Percentiles rank a stretch among this genome's conserved stretches.
These are phyloP conservation scores for Falco peregrinus DNA, from an alignment of 2,797 vertebrate species.

Conservation along the genomic window DNA sequence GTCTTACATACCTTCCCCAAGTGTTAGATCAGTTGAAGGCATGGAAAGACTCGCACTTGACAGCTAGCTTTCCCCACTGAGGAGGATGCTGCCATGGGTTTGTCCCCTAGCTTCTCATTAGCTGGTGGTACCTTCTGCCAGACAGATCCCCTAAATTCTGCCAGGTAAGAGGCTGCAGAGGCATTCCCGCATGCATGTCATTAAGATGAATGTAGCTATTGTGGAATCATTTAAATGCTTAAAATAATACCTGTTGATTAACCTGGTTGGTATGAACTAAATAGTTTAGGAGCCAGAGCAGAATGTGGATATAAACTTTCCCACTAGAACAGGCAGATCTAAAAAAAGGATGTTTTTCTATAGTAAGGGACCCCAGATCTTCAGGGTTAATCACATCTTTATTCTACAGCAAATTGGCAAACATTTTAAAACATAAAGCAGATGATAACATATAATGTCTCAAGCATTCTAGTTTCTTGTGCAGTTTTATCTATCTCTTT, in stretches of 20 bases:
- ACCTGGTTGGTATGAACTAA: neutral
- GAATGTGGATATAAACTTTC: neutral
- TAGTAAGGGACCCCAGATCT: neutral
- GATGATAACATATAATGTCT: neutral
- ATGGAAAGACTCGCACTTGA: neutral
- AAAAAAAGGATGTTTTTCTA: neutral
- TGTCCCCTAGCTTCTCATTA: neutral
- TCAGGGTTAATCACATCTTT: neutral
- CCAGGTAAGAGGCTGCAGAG: neutral
- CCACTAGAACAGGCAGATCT: neutral
- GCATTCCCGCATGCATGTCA: neutral
- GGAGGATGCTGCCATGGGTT: neutral
- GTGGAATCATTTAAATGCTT: neutral
- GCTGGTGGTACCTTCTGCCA: neutral
- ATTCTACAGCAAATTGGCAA: neutral
- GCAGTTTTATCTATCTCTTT: neutral
- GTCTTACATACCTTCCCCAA: neutral
- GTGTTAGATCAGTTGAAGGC: neutral
- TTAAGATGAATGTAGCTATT: neutral
- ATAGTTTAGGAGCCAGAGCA: neutral
- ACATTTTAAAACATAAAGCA: neutral
- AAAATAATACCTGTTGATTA: neutral
- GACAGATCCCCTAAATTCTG: neutral
- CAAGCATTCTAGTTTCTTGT: neutral
- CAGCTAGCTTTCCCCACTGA: neutral